These are phyloP conservation scores for Cyrtonyx montezumae DNA, from an alignment of 2,113 vertebrate species.

Conservation along the genomic window DNA sequence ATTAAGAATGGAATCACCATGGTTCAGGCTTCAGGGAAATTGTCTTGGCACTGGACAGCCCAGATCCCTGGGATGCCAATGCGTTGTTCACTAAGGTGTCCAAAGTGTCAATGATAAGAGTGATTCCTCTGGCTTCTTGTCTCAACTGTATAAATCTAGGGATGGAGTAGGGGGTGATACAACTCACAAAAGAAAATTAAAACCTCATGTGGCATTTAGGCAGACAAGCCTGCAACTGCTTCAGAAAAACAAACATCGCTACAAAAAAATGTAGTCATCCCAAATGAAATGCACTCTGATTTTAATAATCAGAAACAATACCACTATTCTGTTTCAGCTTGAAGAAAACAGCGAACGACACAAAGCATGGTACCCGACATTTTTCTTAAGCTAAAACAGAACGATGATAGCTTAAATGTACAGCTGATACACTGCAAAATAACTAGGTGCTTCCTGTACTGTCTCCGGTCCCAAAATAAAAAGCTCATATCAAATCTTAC, in stretches of 20 bases:
- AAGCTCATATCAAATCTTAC: slow-evolving; percentile 47
- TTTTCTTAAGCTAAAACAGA: slow-evolving; percentile 33
- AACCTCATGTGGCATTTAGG: slow-evolving; percentile 32
- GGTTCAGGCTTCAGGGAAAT: not conserved
- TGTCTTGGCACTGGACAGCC: not conserved
- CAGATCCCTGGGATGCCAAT: not conserved
- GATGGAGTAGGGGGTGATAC: accelerated
- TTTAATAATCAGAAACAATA: slow-evolving; percentile 49
- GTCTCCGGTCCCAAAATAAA: slow-evolving; percentile 54
- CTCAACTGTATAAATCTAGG: slow-evolving; percentile 16
- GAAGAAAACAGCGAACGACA: not conserved
- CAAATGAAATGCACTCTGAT: not conserved
- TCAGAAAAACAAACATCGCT: slow-evolving; percentile 28
- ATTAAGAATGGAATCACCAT: not conserved
- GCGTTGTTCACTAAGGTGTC: not conserved
- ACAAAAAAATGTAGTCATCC: not conserved
- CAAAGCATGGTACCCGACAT: not conserved
- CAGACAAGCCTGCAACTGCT: slow-evolving; percentile 27
- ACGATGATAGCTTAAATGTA: not conserved
- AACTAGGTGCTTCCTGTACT: slow-evolving; percentile 47
- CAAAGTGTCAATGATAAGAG: not conserved
- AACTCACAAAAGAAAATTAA: slow-evolving; percentile 51
- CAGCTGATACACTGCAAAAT: slow-evolving; percentile 6
- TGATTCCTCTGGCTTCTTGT: not conserved
- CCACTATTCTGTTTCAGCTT: slow-evolving; percentile 33